Conservation (phyloP, 1,140 invertebrate genomes). For the Sipha flava region DNA sequence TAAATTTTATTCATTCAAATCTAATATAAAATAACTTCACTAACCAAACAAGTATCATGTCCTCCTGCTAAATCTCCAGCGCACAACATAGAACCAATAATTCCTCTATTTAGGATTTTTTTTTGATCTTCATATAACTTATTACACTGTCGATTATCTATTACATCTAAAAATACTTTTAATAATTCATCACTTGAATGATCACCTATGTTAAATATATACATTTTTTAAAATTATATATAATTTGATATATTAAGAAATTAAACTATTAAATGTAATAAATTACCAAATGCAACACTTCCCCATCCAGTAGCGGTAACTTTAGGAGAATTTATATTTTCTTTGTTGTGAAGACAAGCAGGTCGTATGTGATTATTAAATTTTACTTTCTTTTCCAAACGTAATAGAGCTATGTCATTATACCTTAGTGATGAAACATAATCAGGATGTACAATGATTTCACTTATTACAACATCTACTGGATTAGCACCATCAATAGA, state of each 20-base stretch:
- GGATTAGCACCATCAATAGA: constrained; percentile 39
- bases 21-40: not conserved
- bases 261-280: not conserved
- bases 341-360: constrained; percentile 50
- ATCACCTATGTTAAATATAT: constrained; percentile 25
- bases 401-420: constrained; percentile 55
- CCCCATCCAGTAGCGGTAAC: constrained; percentile 51
- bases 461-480: constrained; percentile 40
- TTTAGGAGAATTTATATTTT: constrained; percentile 15
- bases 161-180: constrained; percentile 37
- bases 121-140: constrained; percentile 39
- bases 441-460: constrained; percentile 45
- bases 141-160: constrained; percentile 36
- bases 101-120: constrained; percentile 46
- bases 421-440: constrained; percentile 46
- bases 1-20: not conserved
- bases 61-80: constrained; percentile 58
- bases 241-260: not conserved
- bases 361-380: constrained; percentile 48
- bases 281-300: constrained; percentile 35
- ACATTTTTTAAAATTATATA: not conserved
- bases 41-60: constrained; percentile 68
- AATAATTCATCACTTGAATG: constrained; percentile 35
- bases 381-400: constrained; percentile 45
- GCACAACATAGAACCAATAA: constrained; percentile 56